Percentiles rank a stretch among this genome's conserved stretches.
phyloP scores from a whole-genome alignment of 2,113 vertebrate genomes.

The Amphiprion percula region DNA sequence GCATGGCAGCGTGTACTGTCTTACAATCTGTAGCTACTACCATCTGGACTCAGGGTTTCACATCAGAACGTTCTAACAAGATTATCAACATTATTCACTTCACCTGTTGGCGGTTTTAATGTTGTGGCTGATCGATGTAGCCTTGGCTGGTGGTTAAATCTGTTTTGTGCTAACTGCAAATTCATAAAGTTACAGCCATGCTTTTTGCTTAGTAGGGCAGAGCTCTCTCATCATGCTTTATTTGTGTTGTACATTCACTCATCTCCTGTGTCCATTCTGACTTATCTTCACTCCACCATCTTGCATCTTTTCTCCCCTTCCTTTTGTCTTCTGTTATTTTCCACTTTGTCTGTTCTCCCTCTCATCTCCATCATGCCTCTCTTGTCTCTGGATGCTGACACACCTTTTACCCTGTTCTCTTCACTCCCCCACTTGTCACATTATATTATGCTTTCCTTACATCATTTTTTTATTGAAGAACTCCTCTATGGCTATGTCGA shows the following conservation, averaged over 20 bases:
- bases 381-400: conserved; percentile 48
- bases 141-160: neutral
- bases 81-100: neutral
- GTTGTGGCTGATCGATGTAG: no score
- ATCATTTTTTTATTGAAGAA: conserved; percentile 23
- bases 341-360: conserved; percentile 45
- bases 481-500: conserved; percentile 14
- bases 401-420: conserved; percentile 50
- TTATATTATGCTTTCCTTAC: conserved; percentile 9
- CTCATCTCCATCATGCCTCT: conserved; percentile 32
- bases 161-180: neutral
- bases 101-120: neutral
- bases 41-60: no score
- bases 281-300: conserved; percentile 1
- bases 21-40: no score
- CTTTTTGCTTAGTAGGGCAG: neutral
- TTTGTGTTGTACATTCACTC: neutral
- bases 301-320: conserved; percentile 19
- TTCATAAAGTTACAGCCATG: neutral
- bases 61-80: no score
- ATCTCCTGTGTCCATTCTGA: neutral
- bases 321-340: conserved; percentile 39
- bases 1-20: no score
- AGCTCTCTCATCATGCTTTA: neutral
- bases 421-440: conserved; percentile 21